Conservation (phyloP, 2,113 vertebrate genomes). For the Rynchops niger region DNA sequence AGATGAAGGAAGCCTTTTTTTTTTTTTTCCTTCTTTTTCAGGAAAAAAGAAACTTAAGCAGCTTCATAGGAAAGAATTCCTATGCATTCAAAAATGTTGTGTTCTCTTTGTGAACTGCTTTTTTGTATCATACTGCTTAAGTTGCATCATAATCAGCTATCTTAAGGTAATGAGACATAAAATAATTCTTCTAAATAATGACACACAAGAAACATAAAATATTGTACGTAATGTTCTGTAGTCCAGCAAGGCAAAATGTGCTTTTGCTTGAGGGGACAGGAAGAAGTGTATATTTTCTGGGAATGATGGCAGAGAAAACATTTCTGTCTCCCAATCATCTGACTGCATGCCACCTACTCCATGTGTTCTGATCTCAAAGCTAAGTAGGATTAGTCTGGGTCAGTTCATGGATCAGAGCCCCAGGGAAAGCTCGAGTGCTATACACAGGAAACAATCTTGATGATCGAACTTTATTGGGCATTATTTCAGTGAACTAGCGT, state of each 20-base stretch:
- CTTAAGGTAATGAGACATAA: background rate
- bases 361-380: background rate
- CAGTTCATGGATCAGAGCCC: background rate
- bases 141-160: background rate
- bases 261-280: accelerated
- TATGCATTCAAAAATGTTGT: background rate
- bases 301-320: background rate
- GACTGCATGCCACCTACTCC: background rate
- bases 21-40: background rate
- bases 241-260: background rate
- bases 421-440: background rate
- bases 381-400: background rate
- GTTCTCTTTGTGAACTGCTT: background rate
- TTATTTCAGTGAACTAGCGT: background rate
- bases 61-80: background rate
- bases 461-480: background rate
- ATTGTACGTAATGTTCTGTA: background rate
- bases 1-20: background rate
- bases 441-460: background rate
- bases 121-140: background rate
- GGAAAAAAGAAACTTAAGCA: background rate
- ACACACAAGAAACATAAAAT: background rate
- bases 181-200: background rate
- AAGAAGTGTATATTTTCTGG: background rate
- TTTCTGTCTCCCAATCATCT: background rate